These are phyloP conservation scores for Dreissena rostriformis DNA, from an alignment of 1,140 invertebrate genomes.

Conservation along the genomic window DNA sequence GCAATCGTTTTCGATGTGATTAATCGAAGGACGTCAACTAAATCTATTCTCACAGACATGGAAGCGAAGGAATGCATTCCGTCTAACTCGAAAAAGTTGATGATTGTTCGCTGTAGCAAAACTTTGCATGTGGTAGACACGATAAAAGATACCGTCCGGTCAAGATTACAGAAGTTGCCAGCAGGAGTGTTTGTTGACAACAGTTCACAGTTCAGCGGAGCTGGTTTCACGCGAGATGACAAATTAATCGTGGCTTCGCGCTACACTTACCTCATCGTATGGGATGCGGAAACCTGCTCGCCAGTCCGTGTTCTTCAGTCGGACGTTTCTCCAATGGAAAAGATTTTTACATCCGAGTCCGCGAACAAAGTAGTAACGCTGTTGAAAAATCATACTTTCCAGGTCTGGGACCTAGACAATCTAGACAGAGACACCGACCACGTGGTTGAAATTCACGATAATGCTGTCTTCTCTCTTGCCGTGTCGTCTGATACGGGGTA, in stretches of 20 bases:
- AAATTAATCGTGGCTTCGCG: conserved; percentile 69
- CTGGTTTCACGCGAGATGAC: conserved; percentile 73
- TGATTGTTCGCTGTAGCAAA: conserved; percentile 66
- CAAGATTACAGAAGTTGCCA: conserved; percentile 67
- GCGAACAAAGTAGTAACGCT: conserved; percentile 72
- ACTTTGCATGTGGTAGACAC: conserved; percentile 68
- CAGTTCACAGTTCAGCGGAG: conserved; percentile 69
- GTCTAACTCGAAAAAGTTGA: conserved; percentile 64
- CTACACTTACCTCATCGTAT: conserved; percentile 73
- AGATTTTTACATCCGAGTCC: conserved; percentile 69
- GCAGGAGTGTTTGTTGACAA: conserved; percentile 67
- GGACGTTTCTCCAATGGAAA: conserved; percentile 61
- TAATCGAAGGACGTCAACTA: conserved; percentile 58
- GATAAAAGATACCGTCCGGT: conserved; percentile 52
- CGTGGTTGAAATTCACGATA: conserved; percentile 65
- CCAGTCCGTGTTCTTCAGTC: conserved; percentile 71
- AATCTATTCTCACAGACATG: conserved; percentile 68
- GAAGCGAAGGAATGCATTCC: conserved; percentile 68
- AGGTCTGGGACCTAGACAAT: conserved; percentile 77
- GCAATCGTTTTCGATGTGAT: conserved; percentile 66
- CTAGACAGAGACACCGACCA: conserved; percentile 71
- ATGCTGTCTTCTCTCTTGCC: conserved; percentile 59
- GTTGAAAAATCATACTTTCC: conserved; percentile 70
- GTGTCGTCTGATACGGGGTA: conserved; percentile 60
- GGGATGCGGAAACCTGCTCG: conserved; percentile 68